Evolutionary conservation across 2,797 vertebrate species (phyloP).

Genomic region (Melanotaenia pygmaea): DNA sequence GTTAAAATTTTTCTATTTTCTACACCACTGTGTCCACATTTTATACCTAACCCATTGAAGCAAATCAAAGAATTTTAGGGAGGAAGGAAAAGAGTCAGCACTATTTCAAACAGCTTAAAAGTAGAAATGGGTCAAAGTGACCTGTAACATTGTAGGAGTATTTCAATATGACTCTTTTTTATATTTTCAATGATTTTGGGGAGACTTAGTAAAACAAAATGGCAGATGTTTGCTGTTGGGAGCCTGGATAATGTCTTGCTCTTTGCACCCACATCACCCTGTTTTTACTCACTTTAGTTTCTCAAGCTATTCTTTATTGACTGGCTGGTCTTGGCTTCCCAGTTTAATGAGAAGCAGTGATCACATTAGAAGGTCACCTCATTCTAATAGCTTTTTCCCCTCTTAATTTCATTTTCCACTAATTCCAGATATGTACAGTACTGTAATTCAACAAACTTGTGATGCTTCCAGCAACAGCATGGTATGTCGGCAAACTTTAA

Average conservation of each 20-base stretch:
- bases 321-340: background rate
- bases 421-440: background rate
- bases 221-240: background rate
- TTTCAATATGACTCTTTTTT: background rate
- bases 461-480: background rate
- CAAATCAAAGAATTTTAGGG: slow-evolving; percentile 11
- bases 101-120: slow-evolving; percentile 9
- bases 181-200: background rate
- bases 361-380: background rate
- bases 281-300: background rate
- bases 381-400: background rate
- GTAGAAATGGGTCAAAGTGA: slow-evolving; percentile 24
- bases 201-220: background rate
- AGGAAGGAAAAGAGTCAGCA: background rate
- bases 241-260: background rate
- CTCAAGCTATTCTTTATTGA: background rate
- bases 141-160: background rate
- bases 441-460: background rate
- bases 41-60: slow-evolving; percentile 1
- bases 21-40: background rate
- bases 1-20: background rate
- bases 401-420: background rate
- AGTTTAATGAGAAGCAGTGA: background rate
- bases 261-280: background rate
- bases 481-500: no score